Percentiles rank a stretch among this genome's conserved stretches.
Conservation (phyloP, 2,113 vertebrate genomes). For the Diphyllodes magnificus region DNA sequence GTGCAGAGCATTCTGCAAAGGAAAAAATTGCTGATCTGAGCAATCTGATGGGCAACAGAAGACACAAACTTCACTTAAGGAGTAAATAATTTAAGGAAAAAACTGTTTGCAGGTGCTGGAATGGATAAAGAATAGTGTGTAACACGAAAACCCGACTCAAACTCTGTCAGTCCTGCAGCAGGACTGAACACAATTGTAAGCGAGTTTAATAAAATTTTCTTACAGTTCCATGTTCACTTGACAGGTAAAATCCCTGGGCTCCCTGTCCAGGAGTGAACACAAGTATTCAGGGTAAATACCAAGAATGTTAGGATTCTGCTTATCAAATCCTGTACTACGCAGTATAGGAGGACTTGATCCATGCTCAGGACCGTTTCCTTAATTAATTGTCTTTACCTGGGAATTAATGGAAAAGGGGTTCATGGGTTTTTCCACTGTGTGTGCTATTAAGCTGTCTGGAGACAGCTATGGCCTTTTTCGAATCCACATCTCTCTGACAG, state of each 20-base stretch:
- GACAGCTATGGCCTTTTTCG: conserved; percentile 41
- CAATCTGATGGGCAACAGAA: background rate
- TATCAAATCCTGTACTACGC: background rate
- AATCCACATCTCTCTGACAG: conserved; percentile 42
- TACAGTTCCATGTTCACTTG: background rate
- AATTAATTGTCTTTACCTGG: conserved; percentile 7
- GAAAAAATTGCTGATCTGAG: background rate
- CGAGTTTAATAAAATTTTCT: background rate
- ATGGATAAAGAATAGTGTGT: background rate
- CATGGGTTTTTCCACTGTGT: background rate
- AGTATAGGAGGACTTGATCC: background rate
- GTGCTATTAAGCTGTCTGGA: conserved; percentile 31
- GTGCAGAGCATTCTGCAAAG: background rate
- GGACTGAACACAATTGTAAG: background rate
- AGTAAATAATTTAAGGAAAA: background rate
- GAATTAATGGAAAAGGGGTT: background rate
- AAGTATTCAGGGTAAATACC: background rate
- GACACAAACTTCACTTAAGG: background rate
- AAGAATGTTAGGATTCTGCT: background rate
- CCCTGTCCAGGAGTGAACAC: background rate
- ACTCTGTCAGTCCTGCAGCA: background rate
- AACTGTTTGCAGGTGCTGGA: background rate
- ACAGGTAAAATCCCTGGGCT: background rate
- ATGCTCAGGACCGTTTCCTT: background rate
- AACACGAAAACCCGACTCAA: background rate